A percentile compares a stretch with the other conserved stretches of the same genome.
Evolutionary conservation across 35 echinoderm and acorn worm genomes (phyloP).

Genomic region (Lytechinus variegatus): DNA sequence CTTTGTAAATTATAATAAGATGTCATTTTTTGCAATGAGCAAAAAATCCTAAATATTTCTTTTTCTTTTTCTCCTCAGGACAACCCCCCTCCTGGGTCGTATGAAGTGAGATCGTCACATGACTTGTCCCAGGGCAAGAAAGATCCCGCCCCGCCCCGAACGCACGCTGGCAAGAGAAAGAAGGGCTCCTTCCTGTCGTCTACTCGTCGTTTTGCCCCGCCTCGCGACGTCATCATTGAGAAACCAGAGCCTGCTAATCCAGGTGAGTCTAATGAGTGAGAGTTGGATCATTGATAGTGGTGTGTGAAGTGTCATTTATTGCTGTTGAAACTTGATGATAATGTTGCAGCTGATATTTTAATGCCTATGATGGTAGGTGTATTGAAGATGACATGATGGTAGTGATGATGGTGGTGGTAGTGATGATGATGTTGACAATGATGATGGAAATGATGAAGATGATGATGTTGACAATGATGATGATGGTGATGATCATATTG

Average conservation of each 20-base stretch:
- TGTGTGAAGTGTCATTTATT: background rate
- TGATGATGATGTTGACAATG: background rate
- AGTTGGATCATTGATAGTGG: background rate
- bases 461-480: background rate
- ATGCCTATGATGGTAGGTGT: background rate
- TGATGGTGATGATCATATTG: background rate
- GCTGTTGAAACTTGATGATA: background rate
- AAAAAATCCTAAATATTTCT: background rate
- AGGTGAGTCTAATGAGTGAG: slow-evolving; percentile 54
- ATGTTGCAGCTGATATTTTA: background rate
- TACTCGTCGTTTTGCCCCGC: slow-evolving; percentile 73
- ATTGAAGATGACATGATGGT: background rate
- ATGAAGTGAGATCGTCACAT: slow-evolving; percentile 84
- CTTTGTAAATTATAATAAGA: no score
- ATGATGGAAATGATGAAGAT: background rate
- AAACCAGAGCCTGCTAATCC: slow-evolving; percentile 81
- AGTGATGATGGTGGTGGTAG: background rate
- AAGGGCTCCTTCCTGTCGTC: slow-evolving; percentile 96
- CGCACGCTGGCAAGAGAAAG: slow-evolving; percentile 68
- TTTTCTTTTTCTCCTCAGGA: slow-evolving; percentile 65
- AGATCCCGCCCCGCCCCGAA: slow-evolving; percentile 71
- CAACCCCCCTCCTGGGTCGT: slow-evolving; percentile 89
- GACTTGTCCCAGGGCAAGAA: slow-evolving; percentile 82
- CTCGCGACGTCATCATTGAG: slow-evolving; percentile 83
- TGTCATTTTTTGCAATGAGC: no score